Base-by-base conservation (phyloP, 2,888 invertebrate species). In the Xestia sexstrigata region DNA sequence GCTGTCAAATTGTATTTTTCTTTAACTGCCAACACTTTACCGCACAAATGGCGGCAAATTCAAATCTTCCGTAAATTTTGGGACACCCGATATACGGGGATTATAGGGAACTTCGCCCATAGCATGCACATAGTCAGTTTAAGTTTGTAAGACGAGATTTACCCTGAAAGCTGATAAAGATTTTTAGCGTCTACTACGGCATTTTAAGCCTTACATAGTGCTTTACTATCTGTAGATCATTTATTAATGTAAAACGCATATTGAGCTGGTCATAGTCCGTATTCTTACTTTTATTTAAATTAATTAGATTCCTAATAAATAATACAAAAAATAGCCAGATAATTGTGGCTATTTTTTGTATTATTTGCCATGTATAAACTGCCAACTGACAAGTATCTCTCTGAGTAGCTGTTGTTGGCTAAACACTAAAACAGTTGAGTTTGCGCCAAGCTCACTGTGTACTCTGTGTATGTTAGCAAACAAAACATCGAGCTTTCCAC, bases 361-460 rank as follows among this genome's bases (percentile, higher is more conserved):
- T 39, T 63, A 13, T 7, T n/a, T 42, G n/a, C n/a, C n/a, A n/a
- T n/a, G n/a, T 39, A 7, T 39, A 39, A 23, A 39, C 23, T 39
- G 39, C 13, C 13, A 45, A 35, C n/a, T 74, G 26, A 26, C 15
- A 75, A 55, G 20, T 77, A 45, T 39, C 35, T 17, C 11, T 63
- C 67, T 49, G 42, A 68, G 52, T 23, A 55, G 30, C 47, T 42
- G 20, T 58, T 70, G 74, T 75, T 69, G 63, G 49, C 71, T 71
- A 47, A 77, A 79, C 58, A 69, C 66, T 74, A 67, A 73, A 82
- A 74, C 52, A 62, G 69, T 74, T 60, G 73, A 77, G 70, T 71
- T 66, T 66, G 26, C 71, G 47, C 45, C 70, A 80, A 78, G 69
- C 73, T 77, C 66, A 76, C 39, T 66, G 69, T 79, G 55, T 77